Percentiles rank a stretch among this genome's conserved stretches.
Conservation (phyloP, 2,797 vertebrate genomes). For the Sebastes wilsoni region DNA sequence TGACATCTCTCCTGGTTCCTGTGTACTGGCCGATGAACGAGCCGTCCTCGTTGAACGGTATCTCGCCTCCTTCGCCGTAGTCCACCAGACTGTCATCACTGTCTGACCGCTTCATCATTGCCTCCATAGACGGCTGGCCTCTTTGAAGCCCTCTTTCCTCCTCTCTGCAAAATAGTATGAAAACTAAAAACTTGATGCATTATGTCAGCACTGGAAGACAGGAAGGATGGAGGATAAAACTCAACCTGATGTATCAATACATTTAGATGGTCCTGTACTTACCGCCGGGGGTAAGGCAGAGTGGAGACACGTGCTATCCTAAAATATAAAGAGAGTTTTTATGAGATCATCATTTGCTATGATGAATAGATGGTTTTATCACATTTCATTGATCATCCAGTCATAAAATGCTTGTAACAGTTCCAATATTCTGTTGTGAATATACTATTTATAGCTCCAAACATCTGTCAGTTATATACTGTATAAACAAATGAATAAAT, state of each 20-base stretch:
- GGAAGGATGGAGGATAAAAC: not conserved
- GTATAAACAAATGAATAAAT: slow-evolving; percentile 4
- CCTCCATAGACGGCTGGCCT: slow-evolving; percentile 89
- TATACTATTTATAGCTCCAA: not conserved
- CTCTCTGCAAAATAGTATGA: slow-evolving; percentile 80
- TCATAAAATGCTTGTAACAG: not conserved
- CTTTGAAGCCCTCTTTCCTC: slow-evolving; percentile 94
- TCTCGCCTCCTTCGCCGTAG: slow-evolving; percentile 94
- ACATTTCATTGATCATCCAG: not conserved
- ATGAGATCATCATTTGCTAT: not conserved
- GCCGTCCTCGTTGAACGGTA: slow-evolving; percentile 95
- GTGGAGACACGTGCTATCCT: slow-evolving; percentile 83
- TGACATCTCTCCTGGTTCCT: slow-evolving; percentile 89
- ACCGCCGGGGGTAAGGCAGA: slow-evolving; percentile 82
- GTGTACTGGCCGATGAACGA: slow-evolving; percentile 99
- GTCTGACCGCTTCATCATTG: slow-evolving; percentile 90
- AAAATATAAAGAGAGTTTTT: slow-evolving; percentile 46
- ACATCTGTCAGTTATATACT: not conserved
- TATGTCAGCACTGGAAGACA: not conserved
- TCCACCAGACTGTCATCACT: slow-evolving; percentile 98
- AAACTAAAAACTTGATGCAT: not conserved
- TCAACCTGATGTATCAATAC: not conserved
- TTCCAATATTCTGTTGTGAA: not conserved
- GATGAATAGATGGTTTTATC: not conserved
- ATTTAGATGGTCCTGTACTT: slow-evolving; percentile 45